These are phyloP conservation scores for Chouioia cunea DNA, from an alignment of 2,888 invertebrate genomes.

Conservation along the genomic window DNA sequence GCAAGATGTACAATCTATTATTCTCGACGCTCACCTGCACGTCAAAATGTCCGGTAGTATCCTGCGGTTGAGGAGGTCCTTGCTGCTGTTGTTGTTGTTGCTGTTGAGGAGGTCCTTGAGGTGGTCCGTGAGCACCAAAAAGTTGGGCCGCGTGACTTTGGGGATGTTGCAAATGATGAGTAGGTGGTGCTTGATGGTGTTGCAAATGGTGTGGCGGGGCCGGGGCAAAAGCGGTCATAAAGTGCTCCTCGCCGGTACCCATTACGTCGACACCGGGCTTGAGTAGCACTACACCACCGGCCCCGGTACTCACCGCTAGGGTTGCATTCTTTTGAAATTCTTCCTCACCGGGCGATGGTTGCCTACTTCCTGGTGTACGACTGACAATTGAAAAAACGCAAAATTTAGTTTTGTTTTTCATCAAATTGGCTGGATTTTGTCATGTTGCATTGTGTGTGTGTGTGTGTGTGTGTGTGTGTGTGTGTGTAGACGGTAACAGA, in stretches of 20 bases:
- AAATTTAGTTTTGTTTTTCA: background rate
- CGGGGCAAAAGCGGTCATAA: constrained; percentile 68
- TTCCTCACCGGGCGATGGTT: constrained; percentile 92
- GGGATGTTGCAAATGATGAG: constrained; percentile 70
- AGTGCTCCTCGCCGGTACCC: constrained; percentile 65
- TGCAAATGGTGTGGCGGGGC: constrained; percentile 71
- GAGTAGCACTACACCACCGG: constrained; percentile 71
- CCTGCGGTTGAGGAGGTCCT: constrained; percentile 64
- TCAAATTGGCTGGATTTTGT: too few relatives aligned
- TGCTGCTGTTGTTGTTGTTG: constrained; percentile 68
- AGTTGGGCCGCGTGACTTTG: constrained; percentile 70
- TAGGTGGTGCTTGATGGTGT: constrained; percentile 70
- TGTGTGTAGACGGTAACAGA: too few relatives aligned
- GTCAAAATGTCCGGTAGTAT: constrained; percentile 65
- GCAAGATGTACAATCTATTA: too few relatives aligned
- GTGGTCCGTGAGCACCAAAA: constrained; percentile 67
- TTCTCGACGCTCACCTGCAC: constrained; percentile 60
- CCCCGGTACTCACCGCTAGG: constrained; percentile 63
- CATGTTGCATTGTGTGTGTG: too few relatives aligned
- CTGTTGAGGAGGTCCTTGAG: constrained; percentile 64
- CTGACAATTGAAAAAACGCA: constrained; percentile 67
- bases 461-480: too few relatives aligned
- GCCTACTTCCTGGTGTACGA: constrained; percentile 90
- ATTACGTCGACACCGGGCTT: constrained; percentile 70
- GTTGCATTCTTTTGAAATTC: constrained; percentile 75